Evolutionary conservation across 2,113 vertebrate genomes (phyloP), one percentile per base, ranked within the genome.

Genomic region (Scophthalmus maximus): DNA sequence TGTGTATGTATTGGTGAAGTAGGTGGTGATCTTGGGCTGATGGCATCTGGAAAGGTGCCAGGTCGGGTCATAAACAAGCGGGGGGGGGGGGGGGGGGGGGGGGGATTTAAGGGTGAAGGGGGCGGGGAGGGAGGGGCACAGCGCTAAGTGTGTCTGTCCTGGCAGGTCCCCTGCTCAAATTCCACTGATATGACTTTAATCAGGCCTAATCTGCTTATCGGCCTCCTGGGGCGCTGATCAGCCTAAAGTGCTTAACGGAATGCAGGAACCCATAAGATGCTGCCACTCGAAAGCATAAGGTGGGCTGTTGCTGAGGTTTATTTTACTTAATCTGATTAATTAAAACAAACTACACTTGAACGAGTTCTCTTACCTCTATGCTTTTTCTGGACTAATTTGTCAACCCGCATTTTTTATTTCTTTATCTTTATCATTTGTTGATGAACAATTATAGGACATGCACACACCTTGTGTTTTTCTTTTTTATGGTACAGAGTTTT

Each of bases 101-200:
- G 50, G 74, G 63, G 52, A 72, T 80, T 78, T 75, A 83, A 73
- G 71, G 89, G 76, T 80, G 46, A 73, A 56, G 68, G 57, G 76
- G 20, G 50, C 42, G 14, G 73, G 71, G 44, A 64, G 62, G 68
- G 71, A 68, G 83, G 78, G 90, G 69, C 66, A 18, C 64, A 74
- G 64, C 85, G 75, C 81, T 84, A 78, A 73, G 71, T 76, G 76
- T 82, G 64, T 87, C 85, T 93, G 89, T 92, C 91, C 92, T 92
- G 93, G 88, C 87, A 93, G 89, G 86, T 93, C 91, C 88, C 58
- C 27, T 25, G 55, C 90, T 94, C 91, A 90, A 93, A 90, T 94
- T 92, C 90, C 89, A 90, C 88, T 92, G 92, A 95, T 91, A 93
- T 83, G 78, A 92, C 88, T 94, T 94, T 94, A 95, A 95, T 95